Conservation (phyloP, 2,888 invertebrate genomes). For the Eubasilissa splendida region DNA sequence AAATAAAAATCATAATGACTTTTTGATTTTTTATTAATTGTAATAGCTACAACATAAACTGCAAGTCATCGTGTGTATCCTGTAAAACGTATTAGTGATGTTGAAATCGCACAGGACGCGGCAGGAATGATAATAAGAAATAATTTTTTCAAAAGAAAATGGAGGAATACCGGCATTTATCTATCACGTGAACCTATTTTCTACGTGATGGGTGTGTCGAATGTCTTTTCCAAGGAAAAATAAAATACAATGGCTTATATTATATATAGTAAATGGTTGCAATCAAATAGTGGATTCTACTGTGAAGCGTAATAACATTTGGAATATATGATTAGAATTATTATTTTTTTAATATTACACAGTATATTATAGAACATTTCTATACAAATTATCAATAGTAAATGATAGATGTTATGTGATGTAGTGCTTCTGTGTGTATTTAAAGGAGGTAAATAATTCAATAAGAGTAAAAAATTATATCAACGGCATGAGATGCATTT, state of each 20-base stretch:
- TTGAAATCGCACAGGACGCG: constrained; percentile 5
- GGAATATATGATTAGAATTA: constrained; percentile 8
- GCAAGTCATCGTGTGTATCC: not conserved
- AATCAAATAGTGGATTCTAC: not conserved
- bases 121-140: constrained; percentile 4
- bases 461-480: too few species aligned
- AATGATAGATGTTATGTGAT: too few species aligned
- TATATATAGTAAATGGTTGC: constrained; percentile 6
- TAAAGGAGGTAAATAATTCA: too few species aligned
- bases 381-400: too few species aligned
- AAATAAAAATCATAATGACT: too few species aligned
- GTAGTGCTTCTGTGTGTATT: too few species aligned
- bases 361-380: too few species aligned
- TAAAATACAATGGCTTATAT: constrained; percentile 36
- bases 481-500: too few species aligned
- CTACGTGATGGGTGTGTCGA: constrained; percentile 57
- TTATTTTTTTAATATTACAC: too few species aligned
- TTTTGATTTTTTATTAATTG: not conserved
- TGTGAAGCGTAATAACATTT: constrained; percentile 1
- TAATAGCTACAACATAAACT: constrained; percentile 1
- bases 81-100: constrained; percentile 15
- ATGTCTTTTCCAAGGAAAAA: constrained; percentile 32
- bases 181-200: constrained; percentile 58
- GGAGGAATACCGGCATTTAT: constrained; percentile 24
- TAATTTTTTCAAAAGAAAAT: constrained; percentile 3